A percentile compares a stretch with the other conserved stretches of the same genome.
Evolutionary conservation across 1,140 invertebrate species (phyloP).

Genomic region (Matsumurasca onukii): DNA sequence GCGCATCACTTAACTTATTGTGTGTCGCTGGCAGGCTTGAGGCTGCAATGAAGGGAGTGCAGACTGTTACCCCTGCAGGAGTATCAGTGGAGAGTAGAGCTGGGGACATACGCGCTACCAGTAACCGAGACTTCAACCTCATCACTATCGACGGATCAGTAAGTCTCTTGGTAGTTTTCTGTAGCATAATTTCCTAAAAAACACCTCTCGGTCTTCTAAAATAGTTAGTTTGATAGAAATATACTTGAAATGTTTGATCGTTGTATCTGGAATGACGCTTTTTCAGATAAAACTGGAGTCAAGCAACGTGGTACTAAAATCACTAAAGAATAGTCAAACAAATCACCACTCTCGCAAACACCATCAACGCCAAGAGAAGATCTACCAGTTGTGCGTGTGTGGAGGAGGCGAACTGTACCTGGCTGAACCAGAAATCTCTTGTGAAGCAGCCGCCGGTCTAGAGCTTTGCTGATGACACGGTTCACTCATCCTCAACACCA

Average conservation of each 20-base stretch:
- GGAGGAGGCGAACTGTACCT: not conserved
- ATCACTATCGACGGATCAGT: constrained; percentile 1
- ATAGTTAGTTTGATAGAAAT: no score
- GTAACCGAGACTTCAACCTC: constrained; percentile 1
- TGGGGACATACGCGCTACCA: constrained; percentile 1
- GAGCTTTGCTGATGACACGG: no score
- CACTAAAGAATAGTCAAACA: not conserved
- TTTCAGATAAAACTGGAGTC: not conserved
- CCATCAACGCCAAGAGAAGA: not conserved
- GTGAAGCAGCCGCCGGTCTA: not conserved
- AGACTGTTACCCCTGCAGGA: not conserved
- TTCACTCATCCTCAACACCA: no score
- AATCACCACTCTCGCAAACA: not conserved
- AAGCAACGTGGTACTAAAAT: not conserved
- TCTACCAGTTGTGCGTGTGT: not conserved
- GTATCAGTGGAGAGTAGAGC: constrained; percentile 10
- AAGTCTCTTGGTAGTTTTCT: not conserved
- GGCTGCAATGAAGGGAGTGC: not conserved
- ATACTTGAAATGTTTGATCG: no score
- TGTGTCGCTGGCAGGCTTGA: no score
- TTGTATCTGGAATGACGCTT: no score
- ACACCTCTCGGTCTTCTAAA: no score
- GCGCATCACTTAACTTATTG: no score
- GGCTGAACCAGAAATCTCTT: not conserved
- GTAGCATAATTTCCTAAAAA: no score